phyloP scores from a whole-genome alignment of 2,888 invertebrate species.

The Synanthedon vespiformis region DNA sequence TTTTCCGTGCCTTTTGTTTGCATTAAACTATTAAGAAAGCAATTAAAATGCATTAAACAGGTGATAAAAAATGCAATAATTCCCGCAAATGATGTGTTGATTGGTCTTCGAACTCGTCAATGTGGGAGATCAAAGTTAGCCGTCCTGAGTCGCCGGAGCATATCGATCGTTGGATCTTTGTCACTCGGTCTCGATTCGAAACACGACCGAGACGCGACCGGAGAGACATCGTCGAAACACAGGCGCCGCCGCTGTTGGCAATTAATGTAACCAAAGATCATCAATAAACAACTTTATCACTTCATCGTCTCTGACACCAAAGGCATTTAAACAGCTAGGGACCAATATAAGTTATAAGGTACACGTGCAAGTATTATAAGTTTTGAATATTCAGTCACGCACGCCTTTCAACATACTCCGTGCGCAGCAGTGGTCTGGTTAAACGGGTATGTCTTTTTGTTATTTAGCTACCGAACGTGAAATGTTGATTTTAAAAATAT shows the following conservation, averaged over 20 bases:
- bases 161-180: constrained; percentile 59
- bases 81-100: constrained; percentile 46
- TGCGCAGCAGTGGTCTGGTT: constrained; percentile 11
- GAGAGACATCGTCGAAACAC: constrained; percentile 43
- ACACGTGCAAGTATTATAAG: constrained; percentile 22
- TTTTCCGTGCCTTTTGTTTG: background rate
- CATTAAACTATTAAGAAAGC: constrained; percentile 2
- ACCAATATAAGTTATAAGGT: constrained; percentile 18
- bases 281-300: constrained; percentile 69
- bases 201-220: constrained; percentile 13
- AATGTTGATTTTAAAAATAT: constrained; percentile 15
- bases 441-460: constrained; percentile 15
- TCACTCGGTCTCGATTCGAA: constrained; percentile 45
- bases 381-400: constrained; percentile 61
- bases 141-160: constrained; percentile 33
- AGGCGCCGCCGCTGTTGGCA: constrained; percentile 63
- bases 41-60: constrained; percentile 2
- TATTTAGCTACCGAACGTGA: constrained; percentile 24
- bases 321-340: constrained; percentile 50
- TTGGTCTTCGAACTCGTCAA: constrained; percentile 55
- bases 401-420: constrained; percentile 37
- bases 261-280: constrained; percentile 66
- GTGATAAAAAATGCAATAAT: constrained; percentile 6
- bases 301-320: constrained; percentile 58
- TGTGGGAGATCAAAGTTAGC: constrained; percentile 48